Base-by-base conservation (phyloP, 2,888 invertebrate species). In the Sthenelais limicola region DNA sequence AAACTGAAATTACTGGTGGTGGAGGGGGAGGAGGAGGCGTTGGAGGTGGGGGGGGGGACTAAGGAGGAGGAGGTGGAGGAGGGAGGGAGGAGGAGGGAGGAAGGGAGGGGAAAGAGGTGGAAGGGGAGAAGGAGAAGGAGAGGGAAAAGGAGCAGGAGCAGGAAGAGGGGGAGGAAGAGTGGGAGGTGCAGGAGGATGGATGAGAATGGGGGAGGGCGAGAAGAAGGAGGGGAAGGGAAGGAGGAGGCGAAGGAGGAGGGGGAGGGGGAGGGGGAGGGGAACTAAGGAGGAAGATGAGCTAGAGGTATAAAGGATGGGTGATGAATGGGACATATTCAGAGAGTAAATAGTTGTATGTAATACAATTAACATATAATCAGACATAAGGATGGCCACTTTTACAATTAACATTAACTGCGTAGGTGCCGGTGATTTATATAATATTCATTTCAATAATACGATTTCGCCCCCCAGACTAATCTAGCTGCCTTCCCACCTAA, bases 21-120 rank as follows among this genome's bases (percentile, higher is more conserved):
- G 35, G 1, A 35, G 56, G 24, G 7, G 33, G 35, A 4, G 9
- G 33, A 24, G 4, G 58, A 24, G 58, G 24, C 7, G 35, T 7
- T n/a, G 35, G 58, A n/a, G n/a, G 3, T 33, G 3, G n/a, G 35
- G 62, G 21, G 62, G 62, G 43, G 38, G 62, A 24, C 26, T 35
- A 38, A 5, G 5, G 56, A 9, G 21, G 56, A 5, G 56, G 3
- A 3, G 26, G 33, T 4, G 21, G 56, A 35, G 28, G 15, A 4
- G 9, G 51, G 21, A 51, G 56, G 3, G 2, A 35, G 32, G 7
- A 35, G 47, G 66, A 33, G 28, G 35, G 18, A 7, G 43, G 9
- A 26, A 4, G 30, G 30, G 12, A 18, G 21, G 18, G 3, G 26
- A 43, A 24, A 7, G 43, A 66, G 66, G 43, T n/a, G 43, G 38